phyloP scores from a whole-genome alignment of 2,113 vertebrate species.

The Grallaria varia region DNA sequence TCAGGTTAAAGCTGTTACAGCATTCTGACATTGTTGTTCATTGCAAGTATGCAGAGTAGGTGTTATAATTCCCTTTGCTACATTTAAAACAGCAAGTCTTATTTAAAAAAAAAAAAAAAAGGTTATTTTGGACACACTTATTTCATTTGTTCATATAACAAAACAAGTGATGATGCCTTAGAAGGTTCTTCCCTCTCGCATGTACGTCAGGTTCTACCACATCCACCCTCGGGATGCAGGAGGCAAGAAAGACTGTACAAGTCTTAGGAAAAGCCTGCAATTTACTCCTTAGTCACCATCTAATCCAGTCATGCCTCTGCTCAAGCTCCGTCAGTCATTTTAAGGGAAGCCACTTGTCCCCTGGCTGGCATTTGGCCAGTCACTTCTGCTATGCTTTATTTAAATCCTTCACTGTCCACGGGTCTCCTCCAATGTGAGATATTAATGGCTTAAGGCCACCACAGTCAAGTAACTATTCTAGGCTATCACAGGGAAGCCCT shows the following conservation, averaged over 20 bases:
- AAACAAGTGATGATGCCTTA: background rate
- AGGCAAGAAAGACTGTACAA: background rate
- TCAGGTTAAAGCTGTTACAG: slow-evolving; percentile 58
- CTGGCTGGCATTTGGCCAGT: slow-evolving; percentile 25
- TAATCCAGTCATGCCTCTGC: slow-evolving; percentile 27
- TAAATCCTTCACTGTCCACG: slow-evolving; percentile 21
- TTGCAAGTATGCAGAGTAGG: background rate
- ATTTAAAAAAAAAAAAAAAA: background rate
- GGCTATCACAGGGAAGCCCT: slow-evolving; percentile 41
- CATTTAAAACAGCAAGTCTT: background rate
- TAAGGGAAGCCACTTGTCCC: slow-evolving; percentile 45
- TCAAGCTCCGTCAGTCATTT: slow-evolving; percentile 38
- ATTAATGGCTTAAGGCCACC: slow-evolving; percentile 40
- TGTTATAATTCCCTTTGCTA: background rate
- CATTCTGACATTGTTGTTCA: background rate
- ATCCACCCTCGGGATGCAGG: background rate
- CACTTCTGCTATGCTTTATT: slow-evolving; percentile 32
- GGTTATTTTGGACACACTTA: background rate
- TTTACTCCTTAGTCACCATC: slow-evolving; percentile 9
- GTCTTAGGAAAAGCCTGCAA: background rate
- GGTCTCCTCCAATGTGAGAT: slow-evolving; percentile 18
- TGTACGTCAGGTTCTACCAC: background rate
- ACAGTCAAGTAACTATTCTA: slow-evolving; percentile 40
- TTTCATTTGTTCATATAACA: background rate
- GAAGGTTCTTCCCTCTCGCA: background rate